Evolutionary conservation across 2,797 vertebrate species (phyloP).

Genomic region (Cirrhinus molitorella): DNA sequence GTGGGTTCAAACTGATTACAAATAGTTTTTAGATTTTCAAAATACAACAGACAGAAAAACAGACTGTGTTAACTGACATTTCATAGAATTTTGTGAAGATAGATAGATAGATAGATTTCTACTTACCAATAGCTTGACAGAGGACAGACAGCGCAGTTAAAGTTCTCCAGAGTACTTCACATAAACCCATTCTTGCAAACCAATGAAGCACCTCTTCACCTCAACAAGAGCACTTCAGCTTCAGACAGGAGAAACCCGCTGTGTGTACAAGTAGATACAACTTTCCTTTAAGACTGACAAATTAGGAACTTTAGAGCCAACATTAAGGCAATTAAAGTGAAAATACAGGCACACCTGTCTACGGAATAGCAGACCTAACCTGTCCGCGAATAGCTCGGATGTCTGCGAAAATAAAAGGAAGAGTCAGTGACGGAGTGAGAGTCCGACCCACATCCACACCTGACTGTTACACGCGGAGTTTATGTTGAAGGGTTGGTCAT

Average conservation of each 20-base stretch:
- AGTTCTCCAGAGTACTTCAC: slow-evolving; percentile 70
- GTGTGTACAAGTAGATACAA: not conserved
- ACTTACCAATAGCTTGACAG: slow-evolving; percentile 69
- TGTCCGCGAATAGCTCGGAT: not conserved
- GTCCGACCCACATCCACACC: slow-evolving; percentile 29
- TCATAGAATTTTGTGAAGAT: not conserved
- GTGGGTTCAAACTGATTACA: no score
- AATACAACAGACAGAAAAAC: not conserved
- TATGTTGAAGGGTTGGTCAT: slow-evolving; percentile 64
- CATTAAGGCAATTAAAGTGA: not conserved
- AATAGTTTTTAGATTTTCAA: no score
- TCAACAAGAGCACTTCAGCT: slow-evolving; percentile 45
- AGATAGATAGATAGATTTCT: slow-evolving; percentile 3
- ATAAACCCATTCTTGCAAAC: slow-evolving; percentile 77
- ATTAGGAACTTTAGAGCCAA: not conserved
- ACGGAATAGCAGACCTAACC: not conserved
- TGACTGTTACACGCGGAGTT: slow-evolving; percentile 21
- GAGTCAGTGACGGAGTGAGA: not conserved
- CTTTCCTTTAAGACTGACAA: not conserved
- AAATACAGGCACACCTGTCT: not conserved
- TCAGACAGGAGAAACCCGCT: not conserved
- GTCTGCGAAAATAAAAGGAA: not conserved
- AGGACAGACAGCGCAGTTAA: slow-evolving; percentile 57
- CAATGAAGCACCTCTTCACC: slow-evolving; percentile 46
- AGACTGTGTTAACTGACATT: not conserved